These are phyloP conservation scores for Azorinus chamasolen DNA, from an alignment of 2,888 invertebrate genomes.

Conservation along the genomic window DNA sequence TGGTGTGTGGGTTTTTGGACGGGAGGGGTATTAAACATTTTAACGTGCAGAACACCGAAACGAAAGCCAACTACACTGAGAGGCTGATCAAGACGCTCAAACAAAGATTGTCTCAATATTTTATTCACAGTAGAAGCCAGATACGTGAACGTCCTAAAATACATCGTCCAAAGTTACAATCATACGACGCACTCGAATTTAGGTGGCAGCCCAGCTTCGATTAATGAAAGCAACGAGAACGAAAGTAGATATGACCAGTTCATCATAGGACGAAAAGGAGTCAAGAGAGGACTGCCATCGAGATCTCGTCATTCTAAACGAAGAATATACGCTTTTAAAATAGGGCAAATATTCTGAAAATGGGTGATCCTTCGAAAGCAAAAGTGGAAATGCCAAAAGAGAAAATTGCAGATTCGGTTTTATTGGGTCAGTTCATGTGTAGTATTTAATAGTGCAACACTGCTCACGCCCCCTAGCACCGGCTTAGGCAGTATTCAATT, in stretches of 20 bases:
- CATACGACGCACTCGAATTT: conserved; percentile 29
- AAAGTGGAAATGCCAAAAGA: too few species aligned
- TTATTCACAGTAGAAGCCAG: conserved; percentile 18
- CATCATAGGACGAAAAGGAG: too few species aligned
- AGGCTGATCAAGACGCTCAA: conserved; percentile 34
- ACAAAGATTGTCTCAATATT: conserved; percentile 19
- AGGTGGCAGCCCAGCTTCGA: conserved; percentile 19
- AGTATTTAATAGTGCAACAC: too few species aligned
- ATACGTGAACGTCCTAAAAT: conserved; percentile 28
- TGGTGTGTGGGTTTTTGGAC: conserved; percentile 16
- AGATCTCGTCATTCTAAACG: background rate
- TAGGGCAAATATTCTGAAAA: conserved; percentile 38
- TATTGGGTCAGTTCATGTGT: too few species aligned
- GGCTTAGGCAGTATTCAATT: too few species aligned
- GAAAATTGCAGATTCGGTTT: too few species aligned
- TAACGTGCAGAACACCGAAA: conserved; percentile 24
- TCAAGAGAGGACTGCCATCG: background rate
- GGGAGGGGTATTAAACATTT: conserved; percentile 17
- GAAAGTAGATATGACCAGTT: too few species aligned
- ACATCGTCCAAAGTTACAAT: conserved; percentile 39
- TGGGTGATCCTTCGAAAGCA: too few species aligned
- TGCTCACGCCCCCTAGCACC: too few species aligned
- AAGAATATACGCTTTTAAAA: conserved; percentile 8
- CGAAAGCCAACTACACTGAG: conserved; percentile 38
- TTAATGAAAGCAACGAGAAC: conserved; percentile 12